Evolutionary conservation across 2,888 invertebrate species (phyloP), one percentile per base, ranked within the genome.

Genomic region (Octonoba sinensis): DNA sequence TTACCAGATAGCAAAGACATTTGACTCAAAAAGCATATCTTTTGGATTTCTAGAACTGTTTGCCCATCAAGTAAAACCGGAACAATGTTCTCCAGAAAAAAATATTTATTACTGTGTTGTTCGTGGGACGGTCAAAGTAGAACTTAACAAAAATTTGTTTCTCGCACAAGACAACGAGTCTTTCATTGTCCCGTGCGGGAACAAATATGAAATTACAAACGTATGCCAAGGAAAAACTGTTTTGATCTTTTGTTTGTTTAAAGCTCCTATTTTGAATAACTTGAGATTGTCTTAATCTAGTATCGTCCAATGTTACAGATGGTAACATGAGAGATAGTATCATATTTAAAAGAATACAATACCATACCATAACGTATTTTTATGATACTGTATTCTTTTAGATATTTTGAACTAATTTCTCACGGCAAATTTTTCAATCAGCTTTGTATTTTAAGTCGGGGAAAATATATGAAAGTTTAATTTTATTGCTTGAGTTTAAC

Each of bases 31-130:
- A 3, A 18, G 4, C 0, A 16, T 66, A 13, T 51, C 66, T 13
- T 66, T 66, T 66, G 66, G 66, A 51, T 66, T 66, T 49, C n/a
- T 66, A n/a, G 51, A 66, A 8, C 22, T 66, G 4, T 16, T 18
- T 16, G 24, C 51, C 51, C 24, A 16, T 11, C 16, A 27, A 1
- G 15, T n/a, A 12, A 66, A 66, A 13, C 24, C 27, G 0, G 51
- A 8, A 24, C 66, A 49, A 27, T 24, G n/a, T 24, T 66, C 66
- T 8, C 66, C 66, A 11, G 1, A 6, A 3, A n/a, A 49, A 11
- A 24, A 51, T n/a, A 16, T 66, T n/a, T 24, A 66, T n/a, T 66
- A 51, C n/a, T n/a, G 24, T 24, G 66, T 66, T 12, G 8, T 51
- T 8, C 18, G 18, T 12, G 66, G 66, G 27, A n/a, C 13, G 15